These are phyloP conservation scores for Celastrina argiolus DNA, from an alignment of 2,888 invertebrate species.

Conservation along the genomic window DNA sequence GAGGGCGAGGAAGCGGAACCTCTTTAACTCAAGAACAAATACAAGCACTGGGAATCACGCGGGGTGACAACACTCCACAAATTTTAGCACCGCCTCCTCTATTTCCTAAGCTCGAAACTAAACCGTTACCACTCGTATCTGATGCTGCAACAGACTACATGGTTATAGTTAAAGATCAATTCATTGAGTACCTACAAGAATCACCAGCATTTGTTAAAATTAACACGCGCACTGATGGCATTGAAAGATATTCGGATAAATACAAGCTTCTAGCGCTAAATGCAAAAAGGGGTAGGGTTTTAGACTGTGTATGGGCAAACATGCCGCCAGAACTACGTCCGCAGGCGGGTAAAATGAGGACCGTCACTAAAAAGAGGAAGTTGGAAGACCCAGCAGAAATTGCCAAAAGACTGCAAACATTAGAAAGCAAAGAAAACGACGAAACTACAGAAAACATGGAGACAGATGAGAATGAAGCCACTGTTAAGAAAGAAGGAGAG, in stretches of 20 bases:
- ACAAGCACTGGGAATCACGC: slow-evolving; percentile 73
- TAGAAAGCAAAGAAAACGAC: slow-evolving; percentile 82
- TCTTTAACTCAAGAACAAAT: slow-evolving; percentile 78
- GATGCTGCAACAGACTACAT: slow-evolving; percentile 82
- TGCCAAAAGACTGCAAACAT: slow-evolving; percentile 77
- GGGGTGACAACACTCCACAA: slow-evolving; percentile 74
- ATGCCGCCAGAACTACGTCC: slow-evolving; percentile 81
- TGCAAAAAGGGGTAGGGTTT: slow-evolving; percentile 62
- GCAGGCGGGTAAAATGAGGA: slow-evolving; percentile 58
- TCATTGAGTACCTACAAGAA: slow-evolving; percentile 83
- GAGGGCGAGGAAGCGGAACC: slow-evolving; percentile 70
- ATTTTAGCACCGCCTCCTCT: slow-evolving; percentile 77
- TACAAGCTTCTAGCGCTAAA: slow-evolving; percentile 69
- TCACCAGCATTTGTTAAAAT: slow-evolving; percentile 80
- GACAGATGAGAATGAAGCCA: slow-evolving; percentile 60
- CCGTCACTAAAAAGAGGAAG: slow-evolving; percentile 54
- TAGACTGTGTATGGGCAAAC: slow-evolving; percentile 78
- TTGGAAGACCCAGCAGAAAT: slow-evolving; percentile 58
- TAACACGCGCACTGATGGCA: slow-evolving; percentile 65
- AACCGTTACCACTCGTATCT: slow-evolving; percentile 71
- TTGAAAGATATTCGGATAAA: slow-evolving; percentile 79
- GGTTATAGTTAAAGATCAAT: slow-evolving; percentile 84
- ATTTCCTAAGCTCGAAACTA: slow-evolving; percentile 78
- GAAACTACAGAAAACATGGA: slow-evolving; percentile 66
- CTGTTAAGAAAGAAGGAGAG: slow-evolving; percentile 73